Base-by-base conservation (phyloP, 2,888 invertebrate genomes). In the Athalia cordata region DNA sequence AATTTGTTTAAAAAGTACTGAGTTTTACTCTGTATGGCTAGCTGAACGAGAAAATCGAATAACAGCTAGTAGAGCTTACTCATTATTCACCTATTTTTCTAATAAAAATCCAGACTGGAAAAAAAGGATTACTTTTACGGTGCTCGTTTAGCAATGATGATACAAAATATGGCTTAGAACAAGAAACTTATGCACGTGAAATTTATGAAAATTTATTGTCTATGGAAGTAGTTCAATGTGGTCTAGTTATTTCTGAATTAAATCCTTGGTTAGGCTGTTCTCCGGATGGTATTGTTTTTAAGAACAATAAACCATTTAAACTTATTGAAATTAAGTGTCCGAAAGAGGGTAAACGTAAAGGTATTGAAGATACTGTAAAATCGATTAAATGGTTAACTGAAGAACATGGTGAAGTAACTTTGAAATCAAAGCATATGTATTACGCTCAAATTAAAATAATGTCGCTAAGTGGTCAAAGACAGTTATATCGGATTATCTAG, bases 71-170 rank as follows among this genome's bases (percentile, higher is more conserved):
- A 15, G 55, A 8, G 59, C 70, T 6, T 72, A 78, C 61, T n/a
- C 6, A 47, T 52, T 78, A 50, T 78, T 50, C n/a, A 78, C 70
- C 4, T 74, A 78, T 45, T 8, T 13, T 66, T 45, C 4, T 49
- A 78, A 78, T 72, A 72, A 72, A 72, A 72, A 72, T 11, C 72
- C 78, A 29, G 72, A 78, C 57, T 78, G 78, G 78, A 45, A 72
- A 57, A 78, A 77, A 77, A 7, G n/a, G 59, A 74, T 55, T 79
- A 79, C 70, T 77, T 79, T 52, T 77, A 77, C 15, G 61, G 66
- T 5, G n/a, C n/a, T 3, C 11, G 57, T 13, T 79, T 15, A 61
- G 13, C 66, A 76, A 77, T 61, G 29, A 6, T 13, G 11, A 77
- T 62, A 62, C 65, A 64, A 66, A 76, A 47, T 66, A 77, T n/a